Evolutionary conservation across 2,113 vertebrate species (phyloP).

Genomic region (Casuarius casuarius): DNA sequence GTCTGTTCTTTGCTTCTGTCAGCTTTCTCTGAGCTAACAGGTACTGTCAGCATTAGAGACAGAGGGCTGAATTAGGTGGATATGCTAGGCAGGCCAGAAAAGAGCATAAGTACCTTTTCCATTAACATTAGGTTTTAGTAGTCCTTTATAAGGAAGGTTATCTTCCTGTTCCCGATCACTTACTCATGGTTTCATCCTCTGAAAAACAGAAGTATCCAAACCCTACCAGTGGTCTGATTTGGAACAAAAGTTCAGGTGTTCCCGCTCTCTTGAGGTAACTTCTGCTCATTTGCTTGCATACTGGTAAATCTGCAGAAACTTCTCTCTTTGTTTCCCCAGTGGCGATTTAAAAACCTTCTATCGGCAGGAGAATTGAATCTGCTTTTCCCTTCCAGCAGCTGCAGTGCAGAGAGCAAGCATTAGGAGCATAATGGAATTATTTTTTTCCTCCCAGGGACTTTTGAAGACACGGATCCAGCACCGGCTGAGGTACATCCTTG

Average conservation of each 20-base stretch:
- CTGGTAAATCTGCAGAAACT: neutral
- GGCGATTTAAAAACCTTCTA: neutral
- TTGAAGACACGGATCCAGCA: slow-evolving; percentile 91
- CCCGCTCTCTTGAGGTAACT: neutral
- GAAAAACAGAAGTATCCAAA: neutral
- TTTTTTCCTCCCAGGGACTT: slow-evolving; percentile 81
- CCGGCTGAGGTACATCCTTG: slow-evolving; percentile 91
- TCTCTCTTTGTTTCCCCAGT: neutral
- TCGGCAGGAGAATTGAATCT: neutral
- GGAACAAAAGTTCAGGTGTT: neutral
- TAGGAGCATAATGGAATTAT: neutral
- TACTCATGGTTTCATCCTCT: neutral
- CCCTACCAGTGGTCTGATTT: neutral
- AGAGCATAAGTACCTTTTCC: neutral
- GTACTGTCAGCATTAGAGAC: neutral
- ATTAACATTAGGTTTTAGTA: neutral
- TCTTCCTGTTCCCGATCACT: neutral
- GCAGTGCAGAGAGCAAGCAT: neutral
- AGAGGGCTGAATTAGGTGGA: neutral
- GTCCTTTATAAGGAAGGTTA: neutral
- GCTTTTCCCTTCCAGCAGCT: neutral
- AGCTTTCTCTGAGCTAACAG: neutral
- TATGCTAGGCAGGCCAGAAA: neutral
- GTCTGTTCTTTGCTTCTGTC: neutral
- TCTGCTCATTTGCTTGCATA: neutral